Conservation (phyloP, 2,113 vertebrate species). For the Taurulus bubalis region DNA sequence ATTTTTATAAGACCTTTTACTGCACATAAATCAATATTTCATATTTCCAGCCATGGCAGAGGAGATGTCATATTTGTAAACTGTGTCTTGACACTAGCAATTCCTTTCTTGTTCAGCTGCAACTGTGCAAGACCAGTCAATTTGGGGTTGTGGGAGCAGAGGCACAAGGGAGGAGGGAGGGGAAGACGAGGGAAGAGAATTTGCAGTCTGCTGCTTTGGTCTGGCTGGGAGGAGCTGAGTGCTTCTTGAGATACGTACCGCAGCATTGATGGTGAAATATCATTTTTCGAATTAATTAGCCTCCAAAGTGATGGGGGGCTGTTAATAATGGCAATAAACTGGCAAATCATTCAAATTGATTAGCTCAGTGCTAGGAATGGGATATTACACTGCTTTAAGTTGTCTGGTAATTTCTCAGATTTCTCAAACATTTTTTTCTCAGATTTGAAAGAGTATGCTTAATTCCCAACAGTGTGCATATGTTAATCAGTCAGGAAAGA, state of each 20-base stretch:
- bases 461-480: slow-evolving; percentile 20
- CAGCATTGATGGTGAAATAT: slow-evolving; percentile 80
- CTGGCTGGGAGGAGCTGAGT: slow-evolving; percentile 69
- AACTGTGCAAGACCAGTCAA: slow-evolving; percentile 99
- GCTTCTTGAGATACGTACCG: slow-evolving; percentile 44
- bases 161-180: slow-evolving; percentile 87
- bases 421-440: slow-evolving; percentile 36
- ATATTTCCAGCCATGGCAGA: slow-evolving; percentile 99
- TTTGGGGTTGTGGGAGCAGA: slow-evolving; percentile 92
- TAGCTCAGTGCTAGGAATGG: slow-evolving; percentile 53
- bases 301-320: slow-evolving; percentile 61
- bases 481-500: not conserved
- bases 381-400: slow-evolving; percentile 72
- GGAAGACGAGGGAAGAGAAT: slow-evolving; percentile 59
- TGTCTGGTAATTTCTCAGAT: slow-evolving; percentile 71
- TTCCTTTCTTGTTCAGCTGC: slow-evolving; percentile 99
- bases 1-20: slow-evolving; percentile 99
- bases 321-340: slow-evolving; percentile 79
- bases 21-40: slow-evolving; percentile 99
- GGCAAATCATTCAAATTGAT: slow-evolving; percentile 78
- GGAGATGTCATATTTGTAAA: slow-evolving; percentile 99
- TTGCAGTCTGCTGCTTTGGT: slow-evolving; percentile 65
- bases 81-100: slow-evolving; percentile 99
- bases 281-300: slow-evolving; percentile 80
- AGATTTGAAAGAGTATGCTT: not conserved